phyloP scores from a whole-genome alignment of 2,888 invertebrate species.

The Acheta domesticus region DNA sequence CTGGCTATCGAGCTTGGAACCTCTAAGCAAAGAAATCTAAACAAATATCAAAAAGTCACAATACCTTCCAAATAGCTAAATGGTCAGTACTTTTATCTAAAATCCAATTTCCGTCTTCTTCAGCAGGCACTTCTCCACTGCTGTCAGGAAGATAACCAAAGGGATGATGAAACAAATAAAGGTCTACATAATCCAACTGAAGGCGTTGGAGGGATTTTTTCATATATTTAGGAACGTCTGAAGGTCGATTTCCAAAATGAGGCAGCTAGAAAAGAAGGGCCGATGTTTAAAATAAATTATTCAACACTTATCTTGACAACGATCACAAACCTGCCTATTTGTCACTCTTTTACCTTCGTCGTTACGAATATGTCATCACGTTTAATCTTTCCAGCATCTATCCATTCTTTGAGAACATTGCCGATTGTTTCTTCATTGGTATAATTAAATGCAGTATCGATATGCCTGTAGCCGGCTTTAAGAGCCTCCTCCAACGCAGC shows the following conservation, averaged over 20 bases:
- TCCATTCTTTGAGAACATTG: constrained; percentile 62
- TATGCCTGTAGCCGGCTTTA: constrained; percentile 68
- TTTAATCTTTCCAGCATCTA: constrained; percentile 59
- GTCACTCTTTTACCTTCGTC: constrained; percentile 62
- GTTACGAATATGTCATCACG: constrained; percentile 73
- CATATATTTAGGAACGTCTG: constrained; percentile 41
- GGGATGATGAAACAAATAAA: constrained; percentile 49
- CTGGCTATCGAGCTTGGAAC: too few species aligned
- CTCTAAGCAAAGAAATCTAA: too few species aligned
- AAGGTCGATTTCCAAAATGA: constrained; percentile 40
- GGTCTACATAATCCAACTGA: constrained; percentile 48
- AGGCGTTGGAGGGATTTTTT: constrained; percentile 43
- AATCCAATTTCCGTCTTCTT: constrained; percentile 41
- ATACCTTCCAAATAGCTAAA: constrained; percentile 47
- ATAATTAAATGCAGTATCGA: constrained; percentile 77
- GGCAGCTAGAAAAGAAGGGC: constrained; percentile 38
- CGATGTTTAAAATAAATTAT: too few species aligned
- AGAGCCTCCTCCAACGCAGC: constrained; percentile 62
- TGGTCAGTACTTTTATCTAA: constrained; percentile 45
- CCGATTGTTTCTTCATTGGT: constrained; percentile 75
- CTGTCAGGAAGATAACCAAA: constrained; percentile 41
- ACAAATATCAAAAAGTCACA: too few species aligned
- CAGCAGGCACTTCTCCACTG: constrained; percentile 43
- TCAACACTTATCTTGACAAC: too few species aligned
- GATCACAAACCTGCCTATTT: too few species aligned